These are phyloP conservation scores for Muscina levida DNA, from an alignment of 2,888 invertebrate species.

Conservation along the genomic window DNA sequence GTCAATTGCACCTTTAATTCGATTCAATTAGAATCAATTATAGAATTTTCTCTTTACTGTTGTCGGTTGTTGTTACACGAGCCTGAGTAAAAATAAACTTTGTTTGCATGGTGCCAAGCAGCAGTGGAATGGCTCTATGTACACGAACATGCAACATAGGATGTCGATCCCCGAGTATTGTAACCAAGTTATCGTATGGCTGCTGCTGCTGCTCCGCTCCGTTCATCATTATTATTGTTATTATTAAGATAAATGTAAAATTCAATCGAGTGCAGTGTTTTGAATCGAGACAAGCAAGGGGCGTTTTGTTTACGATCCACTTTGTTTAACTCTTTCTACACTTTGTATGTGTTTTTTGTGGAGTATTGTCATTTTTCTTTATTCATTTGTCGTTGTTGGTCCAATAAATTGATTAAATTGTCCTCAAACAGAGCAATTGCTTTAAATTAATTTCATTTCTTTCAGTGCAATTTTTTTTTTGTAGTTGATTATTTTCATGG, in stretches of 20 bases:
- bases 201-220: neutral
- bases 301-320: neutral
- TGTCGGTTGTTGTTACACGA: conserved; percentile 30
- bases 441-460: conserved; percentile 79
- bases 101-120: neutral
- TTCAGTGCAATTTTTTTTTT: conserved; percentile 35
- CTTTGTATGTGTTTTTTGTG: conserved; percentile 11
- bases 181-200: conserved; percentile 14
- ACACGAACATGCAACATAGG: too few relatives aligned
- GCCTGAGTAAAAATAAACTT: neutral
- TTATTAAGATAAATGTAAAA: conserved; percentile 35
- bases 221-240: neutral
- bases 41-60: conserved; percentile 68
- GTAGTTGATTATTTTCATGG: neutral
- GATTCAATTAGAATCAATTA: conserved; percentile 80
- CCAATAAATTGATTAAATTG: conserved; percentile 77
- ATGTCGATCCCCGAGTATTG: too few relatives aligned
- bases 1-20: conserved; percentile 80
- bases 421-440: conserved; percentile 80
- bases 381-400: conserved; percentile 34
- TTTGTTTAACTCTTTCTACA: conserved; percentile 16
- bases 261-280: neutral
- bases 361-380: conserved; percentile 26
- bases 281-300: neutral
- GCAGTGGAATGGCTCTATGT: too few relatives aligned